phyloP scores from a whole-genome alignment of 2,113 vertebrate species.

The Ammospiza nelsoni region DNA sequence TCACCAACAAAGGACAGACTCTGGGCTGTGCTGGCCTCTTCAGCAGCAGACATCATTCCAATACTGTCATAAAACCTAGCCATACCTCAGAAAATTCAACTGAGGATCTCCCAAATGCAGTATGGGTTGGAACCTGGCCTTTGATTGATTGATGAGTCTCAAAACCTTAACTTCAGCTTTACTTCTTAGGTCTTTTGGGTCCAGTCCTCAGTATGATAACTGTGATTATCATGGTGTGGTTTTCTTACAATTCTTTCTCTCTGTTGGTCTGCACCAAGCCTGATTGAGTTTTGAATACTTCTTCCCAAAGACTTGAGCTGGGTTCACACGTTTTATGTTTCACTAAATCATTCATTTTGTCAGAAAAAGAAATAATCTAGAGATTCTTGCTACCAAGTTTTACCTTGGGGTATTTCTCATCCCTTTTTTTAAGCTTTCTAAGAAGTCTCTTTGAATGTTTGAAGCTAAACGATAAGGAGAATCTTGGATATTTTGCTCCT shows the following conservation, averaged over 20 bases:
- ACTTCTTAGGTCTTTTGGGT: background rate
- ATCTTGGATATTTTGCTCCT: background rate
- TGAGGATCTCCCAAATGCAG: background rate
- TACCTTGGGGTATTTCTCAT: background rate
- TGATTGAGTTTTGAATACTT: background rate
- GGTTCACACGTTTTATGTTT: background rate
- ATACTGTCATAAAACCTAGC: fast-evolving
- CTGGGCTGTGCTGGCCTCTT: background rate
- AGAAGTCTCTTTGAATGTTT: background rate
- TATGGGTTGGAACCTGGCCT: background rate
- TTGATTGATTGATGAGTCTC: background rate
- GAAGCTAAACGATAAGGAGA: background rate
- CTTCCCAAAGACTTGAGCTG: background rate
- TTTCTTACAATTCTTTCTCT: background rate
- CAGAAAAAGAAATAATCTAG: background rate
- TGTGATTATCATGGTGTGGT: background rate
- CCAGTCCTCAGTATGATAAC: background rate
- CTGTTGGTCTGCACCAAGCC: background rate
- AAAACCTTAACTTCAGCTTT: background rate
- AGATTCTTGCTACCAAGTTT: background rate
- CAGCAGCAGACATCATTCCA: background rate
- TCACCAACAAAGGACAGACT: background rate
- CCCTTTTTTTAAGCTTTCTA: background rate
- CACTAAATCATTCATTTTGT: background rate
- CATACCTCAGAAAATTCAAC: background rate